Evolutionary conservation across 2,797 vertebrate species (phyloP).

Genomic region (Champsocephalus gunnari): DNA sequence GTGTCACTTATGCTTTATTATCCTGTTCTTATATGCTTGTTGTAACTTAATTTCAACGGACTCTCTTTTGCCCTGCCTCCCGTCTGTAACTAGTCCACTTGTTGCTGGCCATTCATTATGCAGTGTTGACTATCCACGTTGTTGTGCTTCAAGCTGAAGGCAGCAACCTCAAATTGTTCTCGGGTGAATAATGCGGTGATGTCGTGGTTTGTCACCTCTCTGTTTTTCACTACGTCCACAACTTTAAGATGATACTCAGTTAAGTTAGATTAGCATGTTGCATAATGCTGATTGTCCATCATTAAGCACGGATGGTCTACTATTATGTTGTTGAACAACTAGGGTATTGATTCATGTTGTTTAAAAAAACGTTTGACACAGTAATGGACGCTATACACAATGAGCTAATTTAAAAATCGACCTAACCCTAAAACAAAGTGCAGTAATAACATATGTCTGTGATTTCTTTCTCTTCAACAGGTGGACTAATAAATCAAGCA

Average conservation of each 20-base stretch:
- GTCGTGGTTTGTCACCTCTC: constrained; percentile 5
- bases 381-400: background rate
- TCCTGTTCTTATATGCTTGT: background rate
- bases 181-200: constrained; percentile 26
- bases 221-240: background rate
- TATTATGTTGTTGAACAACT: constrained; percentile 30
- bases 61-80: constrained; percentile 26
- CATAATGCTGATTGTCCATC: constrained; percentile 37
- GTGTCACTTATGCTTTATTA: background rate
- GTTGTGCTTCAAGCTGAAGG: constrained; percentile 44
- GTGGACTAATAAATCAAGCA: constrained; percentile 51
- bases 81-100: constrained; percentile 61
- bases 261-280: constrained; percentile 29
- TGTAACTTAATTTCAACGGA: constrained; percentile 5
- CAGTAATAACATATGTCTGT: constrained; percentile 1
- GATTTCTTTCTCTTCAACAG: constrained; percentile 32
- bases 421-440: background rate
- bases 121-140: constrained; percentile 61
- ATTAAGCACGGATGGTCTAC: constrained; percentile 38
- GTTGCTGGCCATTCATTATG: constrained; percentile 74
- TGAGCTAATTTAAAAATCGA: background rate
- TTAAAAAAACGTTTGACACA: constrained; percentile 13
- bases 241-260: background rate
- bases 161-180: constrained; percentile 32
- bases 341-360: constrained; percentile 27